Base-by-base conservation (phyloP, 2,888 invertebrate species). In the Ypsolopha scabrella region DNA sequence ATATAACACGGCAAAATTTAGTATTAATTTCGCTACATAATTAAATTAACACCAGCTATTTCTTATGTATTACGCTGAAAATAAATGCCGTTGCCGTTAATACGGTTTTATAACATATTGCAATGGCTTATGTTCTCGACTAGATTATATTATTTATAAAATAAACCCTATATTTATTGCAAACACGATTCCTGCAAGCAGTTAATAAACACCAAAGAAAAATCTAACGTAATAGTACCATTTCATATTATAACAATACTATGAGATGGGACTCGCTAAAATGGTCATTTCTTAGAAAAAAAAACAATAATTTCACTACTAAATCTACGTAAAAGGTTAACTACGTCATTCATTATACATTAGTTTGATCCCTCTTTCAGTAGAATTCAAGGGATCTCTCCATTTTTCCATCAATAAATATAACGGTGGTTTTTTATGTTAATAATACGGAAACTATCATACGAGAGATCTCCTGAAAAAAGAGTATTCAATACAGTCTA, bases 81-180 rank as follows among this genome's bases (percentile, higher is more conserved):
- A 33, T 48, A 48, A 48, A 48, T 48, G 48, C 48, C 48, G 38
- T 48, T 39, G 39, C 41, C 48, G 24, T 48, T 8, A 24, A n/a
- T 39, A 48, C 41, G 48, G 41, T 50, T 70, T 72, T 69, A 70
- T 70, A 71, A 67, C 67, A 74, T 81, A 83, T 82, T 86, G 82
- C 81, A 82, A 86, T 86, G 85, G 86, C 86, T 79, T 76, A 75
- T 75, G 76, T 72, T 80, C 81, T 68, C 83, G 86, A 86, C 86
- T 86, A 86, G 86, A 86, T 75, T 67, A 75, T 78, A 43, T 43
- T 50, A 50, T 50, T 46, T 41, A 41, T 68, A 79, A 51, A 34
- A 74, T 73, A 80, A 75, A 61, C 64, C 68, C 69, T 78, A 76
- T 79, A 75, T 74, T 75, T 24, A 24, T 24, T 24, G 24, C 24